phyloP scores from a whole-genome alignment of 2,888 invertebrate species.

The Anodontia alba region DNA sequence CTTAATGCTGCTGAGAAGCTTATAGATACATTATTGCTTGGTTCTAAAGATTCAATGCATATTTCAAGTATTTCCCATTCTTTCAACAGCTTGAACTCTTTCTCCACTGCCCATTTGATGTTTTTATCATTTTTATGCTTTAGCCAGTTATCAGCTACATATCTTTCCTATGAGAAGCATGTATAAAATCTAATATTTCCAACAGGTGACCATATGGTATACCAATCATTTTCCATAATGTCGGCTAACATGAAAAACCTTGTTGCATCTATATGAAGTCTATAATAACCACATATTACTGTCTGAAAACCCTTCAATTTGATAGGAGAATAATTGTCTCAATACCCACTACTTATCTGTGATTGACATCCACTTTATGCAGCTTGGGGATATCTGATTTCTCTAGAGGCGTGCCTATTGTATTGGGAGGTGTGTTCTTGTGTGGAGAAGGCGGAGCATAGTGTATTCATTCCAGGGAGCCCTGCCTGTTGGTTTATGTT shows the following conservation, averaged over 20 bases:
- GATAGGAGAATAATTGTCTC: conserved; percentile 58
- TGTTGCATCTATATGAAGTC: conserved; percentile 46
- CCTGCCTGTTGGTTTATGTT: conserved; percentile 12
- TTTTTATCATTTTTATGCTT: conserved; percentile 13
- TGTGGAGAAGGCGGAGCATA: conserved; percentile 39
- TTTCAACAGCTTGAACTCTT: conserved; percentile 2
- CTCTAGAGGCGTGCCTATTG: conserved; percentile 24
- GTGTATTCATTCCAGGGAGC: neutral
- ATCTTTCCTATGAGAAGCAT: conserved; percentile 18
- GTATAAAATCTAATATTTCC: conserved; percentile 9
- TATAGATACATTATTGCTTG: too few relatives aligned
- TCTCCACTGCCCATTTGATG: neutral
- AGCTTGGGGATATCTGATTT: conserved; percentile 39
- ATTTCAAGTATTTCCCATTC: neutral
- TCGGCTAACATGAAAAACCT: conserved; percentile 31
- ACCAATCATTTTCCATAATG: conserved; percentile 18
- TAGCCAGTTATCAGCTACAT: neutral
- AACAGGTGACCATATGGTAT: conserved; percentile 14
- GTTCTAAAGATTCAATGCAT: neutral
- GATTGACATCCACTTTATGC: conserved; percentile 56
- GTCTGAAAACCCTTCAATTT: conserved; percentile 21
- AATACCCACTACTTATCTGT: conserved; percentile 41
- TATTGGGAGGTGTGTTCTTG: neutral
- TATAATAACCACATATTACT: conserved; percentile 11
- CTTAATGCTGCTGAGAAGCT: too few relatives aligned